These are phyloP conservation scores for Ophion costatus DNA, from an alignment of 2,888 invertebrate genomes.

Conservation along the genomic window DNA sequence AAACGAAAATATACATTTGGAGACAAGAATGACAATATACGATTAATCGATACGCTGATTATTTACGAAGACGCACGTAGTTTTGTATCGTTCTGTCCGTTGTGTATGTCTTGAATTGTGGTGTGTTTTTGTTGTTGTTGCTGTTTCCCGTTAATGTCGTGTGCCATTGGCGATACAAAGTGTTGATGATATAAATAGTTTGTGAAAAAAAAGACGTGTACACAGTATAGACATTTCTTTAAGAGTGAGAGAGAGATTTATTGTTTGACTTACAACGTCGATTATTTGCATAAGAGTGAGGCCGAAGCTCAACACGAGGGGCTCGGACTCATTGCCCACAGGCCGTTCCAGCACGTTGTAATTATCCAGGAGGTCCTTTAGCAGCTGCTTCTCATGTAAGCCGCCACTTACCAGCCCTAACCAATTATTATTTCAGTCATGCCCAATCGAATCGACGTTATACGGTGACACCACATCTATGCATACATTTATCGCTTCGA, in stretches of 20 bases:
- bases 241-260: slow-evolving; percentile 68
- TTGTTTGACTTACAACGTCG: slow-evolving; percentile 92
- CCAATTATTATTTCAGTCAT: slow-evolving; percentile 80
- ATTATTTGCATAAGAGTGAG: slow-evolving; percentile 99
- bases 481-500: slow-evolving; percentile 57
- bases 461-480: slow-evolving; percentile 66
- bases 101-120: background rate
- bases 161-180: slow-evolving; percentile 25
- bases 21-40: background rate
- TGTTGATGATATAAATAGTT: slow-evolving; percentile 37
- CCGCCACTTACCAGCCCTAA: slow-evolving; percentile 90
- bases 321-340: slow-evolving; percentile 98
- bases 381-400: slow-evolving; percentile 95
- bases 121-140: background rate
- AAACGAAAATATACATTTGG: background rate
- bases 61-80: slow-evolving; percentile 40
- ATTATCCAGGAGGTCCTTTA: slow-evolving; percentile 95
- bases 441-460: slow-evolving; percentile 64
- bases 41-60: background rate
- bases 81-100: slow-evolving; percentile 28
- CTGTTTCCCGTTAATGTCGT: slow-evolving; percentile 12
- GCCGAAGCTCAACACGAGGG: slow-evolving; percentile 97
- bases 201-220: slow-evolving; percentile 50
- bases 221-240: slow-evolving; percentile 62
- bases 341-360: slow-evolving; percentile 98